Conservation (phyloP, 2,888 invertebrate species). For the Nomada fucata region DNA sequence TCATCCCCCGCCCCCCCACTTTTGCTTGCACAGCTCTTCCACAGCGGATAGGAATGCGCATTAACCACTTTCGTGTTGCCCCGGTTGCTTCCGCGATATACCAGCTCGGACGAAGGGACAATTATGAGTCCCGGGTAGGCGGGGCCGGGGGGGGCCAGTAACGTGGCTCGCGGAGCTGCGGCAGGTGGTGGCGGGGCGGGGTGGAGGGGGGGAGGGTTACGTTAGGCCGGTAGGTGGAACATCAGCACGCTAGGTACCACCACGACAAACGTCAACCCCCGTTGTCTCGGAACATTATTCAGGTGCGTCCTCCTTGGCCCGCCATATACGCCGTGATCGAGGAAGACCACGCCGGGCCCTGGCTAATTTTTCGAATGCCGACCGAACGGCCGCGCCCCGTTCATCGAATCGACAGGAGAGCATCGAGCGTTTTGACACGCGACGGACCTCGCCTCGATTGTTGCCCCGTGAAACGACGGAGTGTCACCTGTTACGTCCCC, state of each 20-base stretch:
- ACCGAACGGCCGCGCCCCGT: too few relatives aligned
- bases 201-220: conserved; percentile 31
- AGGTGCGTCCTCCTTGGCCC: conserved; percentile 63
- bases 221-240: conserved; percentile 61
- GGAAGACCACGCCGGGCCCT: not conserved
- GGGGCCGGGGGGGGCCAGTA: conserved; percentile 21
- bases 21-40: not conserved
- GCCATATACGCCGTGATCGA: conserved; percentile 24
- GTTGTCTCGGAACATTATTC: conserved; percentile 77
- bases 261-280: conserved; percentile 74
- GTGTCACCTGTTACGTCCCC: not conserved
- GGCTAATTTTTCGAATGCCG: not conserved
- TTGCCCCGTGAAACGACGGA: too few relatives aligned
- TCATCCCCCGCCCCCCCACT: not conserved
- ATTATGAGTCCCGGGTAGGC: conserved; percentile 73
- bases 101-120: conserved; percentile 71
- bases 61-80: conserved; percentile 68
- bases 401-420: not conserved
- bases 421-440: not conserved
- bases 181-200: not conserved
- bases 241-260: conserved; percentile 75
- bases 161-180: not conserved
- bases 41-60: conserved; percentile 64
- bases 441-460: too few relatives aligned
- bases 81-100: conserved; percentile 61